Percentiles rank a stretch among this genome's conserved stretches.
These are phyloP conservation scores for Montipora sp. DNA, from an alignment of 64 coral and sea anemone species.

Conservation along the genomic window DNA sequence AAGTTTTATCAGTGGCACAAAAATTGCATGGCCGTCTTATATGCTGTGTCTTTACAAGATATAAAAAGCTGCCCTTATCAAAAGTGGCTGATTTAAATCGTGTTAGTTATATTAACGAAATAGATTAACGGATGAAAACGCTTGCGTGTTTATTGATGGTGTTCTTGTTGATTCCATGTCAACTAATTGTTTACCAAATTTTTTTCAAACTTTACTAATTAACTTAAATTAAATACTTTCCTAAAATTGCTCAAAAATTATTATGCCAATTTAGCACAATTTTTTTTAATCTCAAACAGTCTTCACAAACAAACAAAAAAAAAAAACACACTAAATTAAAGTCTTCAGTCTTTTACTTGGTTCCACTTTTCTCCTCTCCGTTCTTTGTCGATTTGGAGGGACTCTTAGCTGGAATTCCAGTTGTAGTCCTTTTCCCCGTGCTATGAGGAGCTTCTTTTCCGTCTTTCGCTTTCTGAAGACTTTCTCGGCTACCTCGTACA, in stretches of 20 bases:
- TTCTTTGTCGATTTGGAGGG: constrained; percentile 6
- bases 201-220: background rate
- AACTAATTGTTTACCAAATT: background rate
- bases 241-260: background rate
- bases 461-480: constrained; percentile 15
- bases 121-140: background rate
- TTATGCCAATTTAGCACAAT: background rate
- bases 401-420: background rate
- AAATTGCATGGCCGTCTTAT: background rate
- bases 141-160: constrained; percentile 1
- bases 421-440: background rate
- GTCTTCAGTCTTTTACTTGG: background rate
- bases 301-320: background rate
- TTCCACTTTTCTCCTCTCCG: background rate
- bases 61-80: background rate
- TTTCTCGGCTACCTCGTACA: constrained; percentile 53
- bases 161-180: background rate
- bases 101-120: background rate
- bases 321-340: background rate
- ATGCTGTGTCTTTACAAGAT: background rate
- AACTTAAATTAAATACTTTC: constrained; percentile 20
- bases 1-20: background rate
- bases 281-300: background rate
- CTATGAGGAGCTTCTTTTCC: constrained; percentile 1
- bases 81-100: background rate